These are phyloP conservation scores for Apis dorsata DNA, from an alignment of 1,140 invertebrate genomes.

Conservation along the genomic window DNA sequence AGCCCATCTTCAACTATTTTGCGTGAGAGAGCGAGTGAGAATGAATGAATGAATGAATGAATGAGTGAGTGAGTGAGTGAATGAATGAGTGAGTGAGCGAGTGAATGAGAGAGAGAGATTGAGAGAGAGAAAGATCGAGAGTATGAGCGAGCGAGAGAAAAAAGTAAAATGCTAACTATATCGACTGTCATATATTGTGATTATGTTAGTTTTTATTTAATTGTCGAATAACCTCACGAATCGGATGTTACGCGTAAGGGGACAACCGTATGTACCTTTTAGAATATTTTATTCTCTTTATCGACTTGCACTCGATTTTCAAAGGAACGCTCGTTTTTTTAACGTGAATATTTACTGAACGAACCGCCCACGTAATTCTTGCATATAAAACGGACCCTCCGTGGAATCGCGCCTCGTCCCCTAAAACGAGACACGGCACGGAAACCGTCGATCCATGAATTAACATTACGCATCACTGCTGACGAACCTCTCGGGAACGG, in stretches of 20 bases:
- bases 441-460: not conserved
- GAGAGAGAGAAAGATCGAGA: not conserved
- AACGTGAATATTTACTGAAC: constrained; percentile 50
- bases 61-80: not conserved
- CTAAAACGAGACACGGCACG: not conserved
- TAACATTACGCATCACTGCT: constrained; percentile 17
- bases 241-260: constrained; percentile 18
- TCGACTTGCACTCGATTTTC: constrained; percentile 41
- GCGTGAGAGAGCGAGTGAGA: not conserved
- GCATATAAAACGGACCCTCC: constrained; percentile 19
- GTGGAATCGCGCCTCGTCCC: not conserved
- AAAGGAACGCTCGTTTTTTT: constrained; percentile 47
- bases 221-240: constrained; percentile 23
- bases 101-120: not conserved
- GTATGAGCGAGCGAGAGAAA: too few species aligned
- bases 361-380: constrained; percentile 59
- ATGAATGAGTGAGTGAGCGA: not conserved
- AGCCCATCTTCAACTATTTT: constrained; percentile 43
- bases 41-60: not conserved
- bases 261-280: constrained; percentile 31
- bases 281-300: constrained; percentile 39
- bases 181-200: constrained; percentile 49
- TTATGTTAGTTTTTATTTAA: constrained; percentile 47
- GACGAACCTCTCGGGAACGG: constrained; percentile 24
- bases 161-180: constrained; percentile 24